Evolutionary conservation across 1,140 invertebrate species (phyloP).

Genomic region (Charaxes varanes): DNA sequence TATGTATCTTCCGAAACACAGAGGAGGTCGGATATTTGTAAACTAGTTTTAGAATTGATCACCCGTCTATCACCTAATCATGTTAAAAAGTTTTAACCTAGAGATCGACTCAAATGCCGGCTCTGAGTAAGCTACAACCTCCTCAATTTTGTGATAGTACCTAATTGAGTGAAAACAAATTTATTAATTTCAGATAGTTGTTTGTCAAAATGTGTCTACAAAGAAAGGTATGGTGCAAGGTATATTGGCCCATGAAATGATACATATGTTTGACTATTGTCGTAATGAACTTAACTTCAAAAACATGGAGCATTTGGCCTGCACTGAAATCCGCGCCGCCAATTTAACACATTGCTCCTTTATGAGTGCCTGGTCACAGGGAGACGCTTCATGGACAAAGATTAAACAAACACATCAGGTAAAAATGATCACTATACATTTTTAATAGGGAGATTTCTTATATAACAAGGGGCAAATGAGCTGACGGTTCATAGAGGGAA

Average conservation of each 20-base stretch:
- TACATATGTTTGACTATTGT: slow-evolving; percentile 98
- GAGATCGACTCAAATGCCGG: too few species aligned
- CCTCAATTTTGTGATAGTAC: not conserved
- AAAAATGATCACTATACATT: too few species aligned
- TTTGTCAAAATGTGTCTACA: slow-evolving; percentile 90
- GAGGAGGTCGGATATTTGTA: too few species aligned
- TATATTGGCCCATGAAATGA: slow-evolving; percentile 92
- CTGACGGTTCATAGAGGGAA: too few species aligned
- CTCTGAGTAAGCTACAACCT: not conserved
- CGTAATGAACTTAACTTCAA: slow-evolving; percentile 90
- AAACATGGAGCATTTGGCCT: slow-evolving; percentile 95
- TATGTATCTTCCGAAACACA: too few species aligned
- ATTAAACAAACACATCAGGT: slow-evolving; percentile 77
- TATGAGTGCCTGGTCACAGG: slow-evolving; percentile 84
- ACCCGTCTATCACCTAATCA: too few species aligned
- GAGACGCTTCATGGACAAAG: slow-evolving; percentile 83
- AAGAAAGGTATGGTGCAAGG: slow-evolving; percentile 81
- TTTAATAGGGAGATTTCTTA: too few species aligned
- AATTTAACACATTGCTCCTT: slow-evolving; percentile 95
- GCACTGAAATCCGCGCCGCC: slow-evolving; percentile 94
- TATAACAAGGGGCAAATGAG: too few species aligned
- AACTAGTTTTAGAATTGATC: too few species aligned
- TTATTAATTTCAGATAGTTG: slow-evolving; percentile 81
- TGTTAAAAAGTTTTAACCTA: too few species aligned
- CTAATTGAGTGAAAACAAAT: not conserved